Percentiles rank a stretch among this genome's conserved stretches.
Evolutionary conservation across 1,140 invertebrate genomes (phyloP).

Genomic region (Zeugodacus cucurbitae): DNA sequence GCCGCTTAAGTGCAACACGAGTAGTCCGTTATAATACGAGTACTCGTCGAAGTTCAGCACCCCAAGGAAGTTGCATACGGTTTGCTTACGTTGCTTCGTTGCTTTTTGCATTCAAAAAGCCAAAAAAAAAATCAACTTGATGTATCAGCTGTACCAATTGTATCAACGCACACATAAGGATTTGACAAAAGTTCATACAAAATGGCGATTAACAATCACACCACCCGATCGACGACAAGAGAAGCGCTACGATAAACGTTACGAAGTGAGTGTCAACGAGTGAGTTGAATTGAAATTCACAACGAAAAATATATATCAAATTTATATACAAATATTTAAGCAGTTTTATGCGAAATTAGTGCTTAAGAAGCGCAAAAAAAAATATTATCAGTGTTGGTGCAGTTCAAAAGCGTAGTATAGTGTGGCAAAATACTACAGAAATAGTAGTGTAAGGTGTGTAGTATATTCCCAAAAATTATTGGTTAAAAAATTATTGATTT

Average conservation of each 20-base stretch:
- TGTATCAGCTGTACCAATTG: conserved; percentile 6
- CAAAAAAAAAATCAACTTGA: conserved; percentile 28
- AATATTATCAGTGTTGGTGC: background rate
- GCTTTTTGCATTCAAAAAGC: too few species aligned
- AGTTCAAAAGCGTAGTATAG: background rate
- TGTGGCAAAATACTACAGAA: background rate
- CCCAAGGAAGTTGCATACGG: conserved; percentile 2
- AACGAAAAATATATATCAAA: background rate
- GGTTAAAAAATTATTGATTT: background rate
- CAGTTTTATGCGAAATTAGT: background rate
- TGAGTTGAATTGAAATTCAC: background rate
- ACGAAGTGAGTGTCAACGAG: background rate
- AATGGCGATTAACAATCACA: conserved; percentile 33
- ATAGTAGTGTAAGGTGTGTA: background rate
- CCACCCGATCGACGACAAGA: conserved; percentile 34
- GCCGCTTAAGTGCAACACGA: conserved; percentile 10
- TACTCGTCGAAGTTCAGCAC: conserved; percentile 7
- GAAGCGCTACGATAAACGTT: conserved; percentile 20
- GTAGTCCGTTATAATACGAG: background rate
- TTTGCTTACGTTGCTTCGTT: background rate
- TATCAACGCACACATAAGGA: conserved; percentile 29
- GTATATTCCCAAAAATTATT: background rate
- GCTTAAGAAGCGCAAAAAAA: background rate
- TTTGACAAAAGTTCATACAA: conserved; percentile 33
- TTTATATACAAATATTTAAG: background rate